phyloP scores from a whole-genome alignment of 2,113 vertebrate genomes.

The Carlito syrichta region DNA sequence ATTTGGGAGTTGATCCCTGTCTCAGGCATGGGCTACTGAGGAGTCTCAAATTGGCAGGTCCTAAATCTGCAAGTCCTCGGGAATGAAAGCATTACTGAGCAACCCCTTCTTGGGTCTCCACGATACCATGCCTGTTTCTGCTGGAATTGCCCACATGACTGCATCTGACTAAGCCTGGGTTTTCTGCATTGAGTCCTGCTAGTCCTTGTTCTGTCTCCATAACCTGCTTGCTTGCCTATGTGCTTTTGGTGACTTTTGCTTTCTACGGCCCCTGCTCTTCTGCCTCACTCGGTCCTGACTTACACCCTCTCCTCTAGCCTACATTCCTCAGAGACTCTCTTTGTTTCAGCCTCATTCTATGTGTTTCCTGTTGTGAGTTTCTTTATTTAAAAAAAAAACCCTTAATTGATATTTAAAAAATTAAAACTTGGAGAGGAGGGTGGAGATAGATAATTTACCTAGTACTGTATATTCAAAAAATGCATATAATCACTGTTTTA shows the following conservation, averaged over 20 bases:
- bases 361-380: slow-evolving; percentile 9
- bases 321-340: background rate
- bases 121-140: background rate
- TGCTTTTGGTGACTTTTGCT: background rate
- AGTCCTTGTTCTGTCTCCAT: background rate
- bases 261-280: background rate
- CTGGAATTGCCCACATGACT: background rate
- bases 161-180: background rate
- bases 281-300: background rate
- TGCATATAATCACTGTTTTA: slow-evolving; percentile 73
- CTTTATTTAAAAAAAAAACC: background rate
- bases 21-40: background rate
- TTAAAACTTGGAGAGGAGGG: slow-evolving; percentile 65
- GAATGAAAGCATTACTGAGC: background rate
- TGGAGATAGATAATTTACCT: slow-evolving; percentile 61
- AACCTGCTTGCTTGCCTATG: background rate
- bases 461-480: slow-evolving; percentile 62
- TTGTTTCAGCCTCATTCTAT: background rate
- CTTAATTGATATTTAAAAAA: slow-evolving; percentile 72
- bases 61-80: background rate
- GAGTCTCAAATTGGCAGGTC: background rate
- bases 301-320: background rate
- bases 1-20: background rate
- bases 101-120: background rate
- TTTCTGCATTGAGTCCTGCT: background rate